Evolutionary conservation across 2,888 invertebrate genomes (phyloP).

Genomic region (Urechis unicinctus): DNA sequence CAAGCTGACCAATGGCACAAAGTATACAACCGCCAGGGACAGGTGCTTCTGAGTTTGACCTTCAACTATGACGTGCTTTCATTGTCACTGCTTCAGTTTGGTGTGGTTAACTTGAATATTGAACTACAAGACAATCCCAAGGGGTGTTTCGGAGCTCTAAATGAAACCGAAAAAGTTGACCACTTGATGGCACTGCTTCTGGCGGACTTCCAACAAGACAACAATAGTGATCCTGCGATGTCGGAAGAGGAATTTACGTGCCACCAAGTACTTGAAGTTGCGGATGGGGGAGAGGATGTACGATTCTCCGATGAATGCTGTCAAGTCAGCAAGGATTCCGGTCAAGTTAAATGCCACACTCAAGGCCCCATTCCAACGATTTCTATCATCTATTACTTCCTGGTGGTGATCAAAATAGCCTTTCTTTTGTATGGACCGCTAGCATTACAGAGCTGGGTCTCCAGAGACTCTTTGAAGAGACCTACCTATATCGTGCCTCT

Average conservation of each 20-base stretch:
- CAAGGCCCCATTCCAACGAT: conserved; percentile 35
- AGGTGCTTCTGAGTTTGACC: conserved; percentile 38
- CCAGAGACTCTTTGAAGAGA: conserved; percentile 35
- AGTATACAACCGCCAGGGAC: conserved; percentile 38
- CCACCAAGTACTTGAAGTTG: conserved; percentile 27
- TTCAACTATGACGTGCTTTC: conserved; percentile 44
- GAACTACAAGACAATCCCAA: conserved; percentile 12
- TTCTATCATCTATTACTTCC: conserved; percentile 31
- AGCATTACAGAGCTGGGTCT: conserved; percentile 35
- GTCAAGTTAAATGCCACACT: conserved; percentile 25
- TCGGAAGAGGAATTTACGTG: conserved; percentile 23
- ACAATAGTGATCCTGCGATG: background rate
- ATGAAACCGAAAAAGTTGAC: conserved; percentile 7
- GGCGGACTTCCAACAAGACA: conserved; percentile 21
- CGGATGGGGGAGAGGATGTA: conserved; percentile 26
- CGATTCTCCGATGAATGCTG: conserved; percentile 39
- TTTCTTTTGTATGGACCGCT: conserved; percentile 39
- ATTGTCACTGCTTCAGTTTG: conserved; percentile 35
- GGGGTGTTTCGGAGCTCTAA: conserved; percentile 11
- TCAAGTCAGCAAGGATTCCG: conserved; percentile 19
- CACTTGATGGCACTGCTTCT: conserved; percentile 23
- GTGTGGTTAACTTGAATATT: conserved; percentile 30
- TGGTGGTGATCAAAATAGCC: conserved; percentile 34
- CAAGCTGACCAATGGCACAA: conserved; percentile 27
- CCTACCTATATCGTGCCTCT: conserved; percentile 35